phyloP scores from a whole-genome alignment of 1,140 invertebrate species.

The Anoplophora glabripennis region DNA sequence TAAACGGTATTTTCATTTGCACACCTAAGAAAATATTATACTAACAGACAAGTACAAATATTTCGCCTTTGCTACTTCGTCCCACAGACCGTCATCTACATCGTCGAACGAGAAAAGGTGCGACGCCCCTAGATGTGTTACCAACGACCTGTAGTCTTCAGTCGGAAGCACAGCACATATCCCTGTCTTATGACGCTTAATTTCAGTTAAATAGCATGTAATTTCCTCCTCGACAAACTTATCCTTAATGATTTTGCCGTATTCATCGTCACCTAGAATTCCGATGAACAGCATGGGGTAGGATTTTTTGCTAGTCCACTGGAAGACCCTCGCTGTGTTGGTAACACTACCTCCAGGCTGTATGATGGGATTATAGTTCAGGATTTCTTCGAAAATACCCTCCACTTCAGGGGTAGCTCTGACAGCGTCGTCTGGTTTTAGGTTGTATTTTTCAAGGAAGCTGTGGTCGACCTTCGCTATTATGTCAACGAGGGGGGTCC shows the following conservation, averaged over 20 bases:
- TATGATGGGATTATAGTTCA: conserved; percentile 57
- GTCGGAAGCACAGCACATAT: conserved; percentile 65
- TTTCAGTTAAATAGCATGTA: conserved; percentile 46
- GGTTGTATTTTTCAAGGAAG: conserved; percentile 19
- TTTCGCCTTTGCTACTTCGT: conserved; percentile 27
- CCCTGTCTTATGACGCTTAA: conserved; percentile 57
- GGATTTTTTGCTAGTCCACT: conserved; percentile 49
- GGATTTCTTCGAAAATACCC: conserved; percentile 50
- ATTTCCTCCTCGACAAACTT: conserved; percentile 32
- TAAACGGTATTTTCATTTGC: no score
- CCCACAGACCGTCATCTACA: conserved; percentile 35
- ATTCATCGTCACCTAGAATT: conserved; percentile 50
- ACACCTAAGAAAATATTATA: neutral
- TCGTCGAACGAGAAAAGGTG: conserved; percentile 50
- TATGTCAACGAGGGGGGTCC: conserved; percentile 23
- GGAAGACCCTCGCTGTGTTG: conserved; percentile 51
- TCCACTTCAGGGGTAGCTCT: neutral
- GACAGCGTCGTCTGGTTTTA: conserved; percentile 18
- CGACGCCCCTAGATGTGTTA: conserved; percentile 61
- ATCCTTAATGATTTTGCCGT: conserved; percentile 19
- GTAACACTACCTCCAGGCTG: conserved; percentile 51
- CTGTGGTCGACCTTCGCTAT: conserved; percentile 46
- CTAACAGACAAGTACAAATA: conserved; percentile 32
- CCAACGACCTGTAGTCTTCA: conserved; percentile 57
- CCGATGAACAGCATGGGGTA: conserved; percentile 47